A percentile compares a stretch with the other conserved stretches of the same genome.
These are phyloP conservation scores for Lysiphlebus fabarum DNA, from an alignment of 1,140 invertebrate species.

Conservation along the genomic window DNA sequence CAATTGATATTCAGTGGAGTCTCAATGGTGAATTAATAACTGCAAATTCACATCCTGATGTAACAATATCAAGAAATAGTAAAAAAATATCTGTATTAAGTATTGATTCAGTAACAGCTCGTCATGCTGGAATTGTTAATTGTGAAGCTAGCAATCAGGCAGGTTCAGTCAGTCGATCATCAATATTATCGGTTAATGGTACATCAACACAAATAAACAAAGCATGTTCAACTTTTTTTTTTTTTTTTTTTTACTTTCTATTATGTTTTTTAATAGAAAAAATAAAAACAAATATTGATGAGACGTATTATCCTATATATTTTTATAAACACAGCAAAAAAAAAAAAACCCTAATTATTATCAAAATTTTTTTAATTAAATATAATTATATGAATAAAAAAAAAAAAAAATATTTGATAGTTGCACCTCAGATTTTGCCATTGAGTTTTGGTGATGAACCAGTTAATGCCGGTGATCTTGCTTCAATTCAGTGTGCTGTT, in stretches of 20 bases:
- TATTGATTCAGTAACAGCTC: constrained; percentile 59
- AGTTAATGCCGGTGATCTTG: constrained; percentile 60
- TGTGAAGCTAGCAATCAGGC: constrained; percentile 60
- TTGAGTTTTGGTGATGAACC: constrained; percentile 59
- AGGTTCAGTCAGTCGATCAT: constrained; percentile 58
- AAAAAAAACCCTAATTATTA: no score
- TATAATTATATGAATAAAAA: no score
- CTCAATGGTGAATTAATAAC: constrained; percentile 66
- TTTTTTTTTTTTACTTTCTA: constrained; percentile 17
- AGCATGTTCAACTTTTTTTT: no score
- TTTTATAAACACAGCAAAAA: not conserved
- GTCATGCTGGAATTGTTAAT: constrained; percentile 60
- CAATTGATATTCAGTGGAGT: constrained; percentile 56
- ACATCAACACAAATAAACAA: constrained; percentile 28
- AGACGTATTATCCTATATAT: constrained; percentile 42
- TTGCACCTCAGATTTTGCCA: constrained; percentile 61
- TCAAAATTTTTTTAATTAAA: no score
- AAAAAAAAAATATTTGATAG: constrained; percentile 45
- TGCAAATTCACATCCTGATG: constrained; percentile 58
- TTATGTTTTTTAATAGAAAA: constrained; percentile 21
- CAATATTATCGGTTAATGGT: constrained; percentile 62
- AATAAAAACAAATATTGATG: constrained; percentile 19
- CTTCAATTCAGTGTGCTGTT: constrained; percentile 58
- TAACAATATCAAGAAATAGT: constrained; percentile 68
- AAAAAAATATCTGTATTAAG: constrained; percentile 67